Percentiles rank a stretch among this genome's conserved stretches.
Conservation (phyloP, 2,113 vertebrate genomes). For the Girardinichthys multiradiatus region DNA sequence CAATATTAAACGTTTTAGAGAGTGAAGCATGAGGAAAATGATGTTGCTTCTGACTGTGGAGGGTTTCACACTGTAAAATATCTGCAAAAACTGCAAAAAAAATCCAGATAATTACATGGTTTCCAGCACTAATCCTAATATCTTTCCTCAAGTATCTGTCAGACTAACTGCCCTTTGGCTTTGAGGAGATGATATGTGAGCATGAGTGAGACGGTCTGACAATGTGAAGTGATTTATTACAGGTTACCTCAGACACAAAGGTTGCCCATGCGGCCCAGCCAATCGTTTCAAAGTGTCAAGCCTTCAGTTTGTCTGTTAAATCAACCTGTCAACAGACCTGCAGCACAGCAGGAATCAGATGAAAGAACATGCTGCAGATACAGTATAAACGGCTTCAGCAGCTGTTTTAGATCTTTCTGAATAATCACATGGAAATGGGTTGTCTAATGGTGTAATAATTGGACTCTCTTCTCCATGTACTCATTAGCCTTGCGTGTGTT, state of each 20-base stretch:
- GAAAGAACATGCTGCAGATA: slow-evolving; percentile 18
- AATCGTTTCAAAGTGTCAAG: slow-evolving; percentile 64
- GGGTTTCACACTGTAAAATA: not conserved
- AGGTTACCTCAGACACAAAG: slow-evolving; percentile 58
- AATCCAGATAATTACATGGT: slow-evolving; percentile 15
- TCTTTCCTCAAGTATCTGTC: slow-evolving; percentile 29
- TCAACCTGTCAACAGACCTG: slow-evolving; percentile 48
- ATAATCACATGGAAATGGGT: slow-evolving; percentile 47
- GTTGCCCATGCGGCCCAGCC: slow-evolving; percentile 63
- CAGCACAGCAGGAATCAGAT: slow-evolving; percentile 23
- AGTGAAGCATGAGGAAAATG: no score
- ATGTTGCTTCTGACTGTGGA: not conserved
- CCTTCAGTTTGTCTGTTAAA: slow-evolving; percentile 60
- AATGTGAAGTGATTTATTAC: slow-evolving; percentile 62
- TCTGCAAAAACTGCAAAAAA: not conserved
- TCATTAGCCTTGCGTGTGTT: slow-evolving; percentile 12
- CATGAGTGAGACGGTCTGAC: slow-evolving; percentile 34
- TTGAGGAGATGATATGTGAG: slow-evolving; percentile 34
- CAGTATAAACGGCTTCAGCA: slow-evolving; percentile 1
- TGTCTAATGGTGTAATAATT: slow-evolving; percentile 35
- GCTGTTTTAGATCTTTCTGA: slow-evolving; percentile 26
- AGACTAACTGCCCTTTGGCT: slow-evolving; percentile 47
- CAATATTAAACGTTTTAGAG: no score
- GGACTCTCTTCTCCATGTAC: not conserved
- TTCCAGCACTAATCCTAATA: slow-evolving; percentile 34